A percentile compares a stretch with the other conserved stretches of the same genome.
These are phyloP conservation scores for Zosterops pallidus DNA, from an alignment of 2,113 vertebrate species.

Conservation along the genomic window DNA sequence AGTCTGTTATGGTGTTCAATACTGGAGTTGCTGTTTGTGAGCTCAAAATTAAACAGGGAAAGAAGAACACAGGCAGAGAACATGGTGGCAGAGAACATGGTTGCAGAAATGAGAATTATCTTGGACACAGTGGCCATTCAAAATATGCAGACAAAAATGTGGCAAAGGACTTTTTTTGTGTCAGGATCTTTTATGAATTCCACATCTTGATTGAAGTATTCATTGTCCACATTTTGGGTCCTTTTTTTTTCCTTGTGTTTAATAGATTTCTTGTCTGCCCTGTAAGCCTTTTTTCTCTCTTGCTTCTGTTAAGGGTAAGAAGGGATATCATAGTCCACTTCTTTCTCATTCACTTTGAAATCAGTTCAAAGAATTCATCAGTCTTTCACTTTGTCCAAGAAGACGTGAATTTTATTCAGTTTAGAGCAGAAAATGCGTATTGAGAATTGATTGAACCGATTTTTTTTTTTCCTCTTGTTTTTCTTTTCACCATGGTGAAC, in stretches of 20 bases:
- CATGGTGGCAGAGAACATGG: background rate
- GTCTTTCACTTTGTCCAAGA: background rate
- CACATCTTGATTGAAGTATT: background rate
- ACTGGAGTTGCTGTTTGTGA: background rate
- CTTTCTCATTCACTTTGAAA: background rate
- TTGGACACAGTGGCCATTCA: background rate
- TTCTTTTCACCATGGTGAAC: background rate
- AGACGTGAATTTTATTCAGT: background rate
- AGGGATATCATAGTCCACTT: background rate
- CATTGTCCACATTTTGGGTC: background rate
- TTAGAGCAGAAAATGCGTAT: background rate
- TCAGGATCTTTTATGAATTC: background rate
- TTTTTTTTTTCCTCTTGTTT: background rate
- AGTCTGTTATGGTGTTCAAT: background rate
- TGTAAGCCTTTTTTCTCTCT: background rate
- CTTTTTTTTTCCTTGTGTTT: background rate
- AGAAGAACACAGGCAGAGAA: background rate
- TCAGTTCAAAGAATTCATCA: background rate
- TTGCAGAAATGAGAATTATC: background rate
- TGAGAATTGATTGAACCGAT: background rate
- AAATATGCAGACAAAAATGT: background rate
- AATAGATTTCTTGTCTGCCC: background rate
- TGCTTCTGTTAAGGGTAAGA: background rate
- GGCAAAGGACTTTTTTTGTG: background rate
- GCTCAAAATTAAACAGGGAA: background rate